Percentiles rank a stretch among this genome's conserved stretches.
phyloP scores from a whole-genome alignment of 2,888 invertebrate species.

The Poecilus cupreus region DNA sequence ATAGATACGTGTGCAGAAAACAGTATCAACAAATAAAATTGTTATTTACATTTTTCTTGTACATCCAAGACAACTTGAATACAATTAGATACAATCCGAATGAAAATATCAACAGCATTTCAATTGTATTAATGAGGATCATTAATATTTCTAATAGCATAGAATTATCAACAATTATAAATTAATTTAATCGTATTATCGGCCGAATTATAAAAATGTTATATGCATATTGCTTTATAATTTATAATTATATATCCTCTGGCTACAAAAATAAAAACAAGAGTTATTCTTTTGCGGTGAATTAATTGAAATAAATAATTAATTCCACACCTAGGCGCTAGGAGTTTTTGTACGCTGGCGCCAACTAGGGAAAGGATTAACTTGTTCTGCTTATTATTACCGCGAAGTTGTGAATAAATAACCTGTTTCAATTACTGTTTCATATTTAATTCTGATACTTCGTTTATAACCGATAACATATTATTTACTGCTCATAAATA shows the following conservation, averaged over 20 bases:
- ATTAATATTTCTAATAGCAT: conserved; percentile 43
- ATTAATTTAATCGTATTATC: conserved; percentile 40
- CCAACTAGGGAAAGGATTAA: conserved; percentile 44
- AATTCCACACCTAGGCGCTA: conserved; percentile 43
- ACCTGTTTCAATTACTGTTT: conserved; percentile 38
- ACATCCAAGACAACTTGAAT: neutral
- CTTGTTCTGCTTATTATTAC: conserved; percentile 35
- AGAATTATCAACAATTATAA: conserved; percentile 45
- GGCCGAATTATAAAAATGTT: conserved; percentile 6
- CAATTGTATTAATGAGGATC: conserved; percentile 1
- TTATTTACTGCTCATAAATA: conserved; percentile 30
- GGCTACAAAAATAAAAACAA: conserved; percentile 21
- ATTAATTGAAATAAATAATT: conserved; percentile 46
- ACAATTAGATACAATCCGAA: neutral
- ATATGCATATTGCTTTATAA: conserved; percentile 3
- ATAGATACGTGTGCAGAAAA: conserved; percentile 19
- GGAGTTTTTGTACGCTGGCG: conserved; percentile 49
- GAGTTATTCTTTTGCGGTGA: conserved; percentile 9
- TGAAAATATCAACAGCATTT: neutral
- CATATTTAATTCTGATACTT: conserved; percentile 46
- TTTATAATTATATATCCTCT: conserved; percentile 15
- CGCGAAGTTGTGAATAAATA: conserved; percentile 21
- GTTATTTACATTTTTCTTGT: no score
- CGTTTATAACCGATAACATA: conserved; percentile 44
- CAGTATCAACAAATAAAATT: conserved; percentile 17